Evolutionary conservation across 1,140 invertebrate species (phyloP).

Genomic region (Planococcus citri): DNA sequence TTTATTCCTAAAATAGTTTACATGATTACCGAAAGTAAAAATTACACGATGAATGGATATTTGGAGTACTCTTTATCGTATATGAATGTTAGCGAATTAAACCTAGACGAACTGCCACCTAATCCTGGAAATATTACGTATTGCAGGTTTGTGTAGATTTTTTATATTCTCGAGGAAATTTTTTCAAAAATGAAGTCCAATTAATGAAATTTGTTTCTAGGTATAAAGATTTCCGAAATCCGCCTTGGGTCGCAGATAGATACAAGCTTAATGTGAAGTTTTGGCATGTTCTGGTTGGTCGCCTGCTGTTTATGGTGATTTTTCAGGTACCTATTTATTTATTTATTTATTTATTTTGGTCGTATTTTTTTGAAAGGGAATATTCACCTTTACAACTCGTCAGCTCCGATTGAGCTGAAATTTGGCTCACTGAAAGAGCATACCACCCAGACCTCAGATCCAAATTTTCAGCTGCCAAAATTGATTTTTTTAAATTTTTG

Average conservation of each 20-base stretch:
- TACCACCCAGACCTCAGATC: too few relatives aligned
- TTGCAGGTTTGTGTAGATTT: conserved; percentile 42
- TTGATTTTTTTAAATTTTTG: too few relatives aligned
- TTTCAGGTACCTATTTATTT: conserved; percentile 59
- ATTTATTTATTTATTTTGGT: neutral
- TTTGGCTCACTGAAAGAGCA: too few relatives aligned
- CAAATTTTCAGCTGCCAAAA: too few relatives aligned
- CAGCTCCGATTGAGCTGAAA: too few relatives aligned
- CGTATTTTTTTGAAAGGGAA: too few relatives aligned
- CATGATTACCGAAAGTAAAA: conserved; percentile 41
- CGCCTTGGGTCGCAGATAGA: conserved; percentile 43
- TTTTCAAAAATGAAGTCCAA: neutral
- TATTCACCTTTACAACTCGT: too few relatives aligned
- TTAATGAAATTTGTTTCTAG: conserved; percentile 36
- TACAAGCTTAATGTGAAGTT: conserved; percentile 66
- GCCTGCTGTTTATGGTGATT: conserved; percentile 77
- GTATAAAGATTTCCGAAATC: conserved; percentile 74
- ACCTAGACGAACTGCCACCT: conserved; percentile 33
- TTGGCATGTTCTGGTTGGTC: conserved; percentile 83
- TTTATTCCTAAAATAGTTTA: conserved; percentile 90
- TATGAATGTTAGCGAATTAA: conserved; percentile 49
- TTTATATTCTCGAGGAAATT: neutral
- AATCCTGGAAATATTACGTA: conserved; percentile 37
- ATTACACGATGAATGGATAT: conserved; percentile 53
- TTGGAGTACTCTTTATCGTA: conserved; percentile 69